Base-by-base conservation (phyloP, 2,797 vertebrate genomes). In the Rachycentron canadum region DNA sequence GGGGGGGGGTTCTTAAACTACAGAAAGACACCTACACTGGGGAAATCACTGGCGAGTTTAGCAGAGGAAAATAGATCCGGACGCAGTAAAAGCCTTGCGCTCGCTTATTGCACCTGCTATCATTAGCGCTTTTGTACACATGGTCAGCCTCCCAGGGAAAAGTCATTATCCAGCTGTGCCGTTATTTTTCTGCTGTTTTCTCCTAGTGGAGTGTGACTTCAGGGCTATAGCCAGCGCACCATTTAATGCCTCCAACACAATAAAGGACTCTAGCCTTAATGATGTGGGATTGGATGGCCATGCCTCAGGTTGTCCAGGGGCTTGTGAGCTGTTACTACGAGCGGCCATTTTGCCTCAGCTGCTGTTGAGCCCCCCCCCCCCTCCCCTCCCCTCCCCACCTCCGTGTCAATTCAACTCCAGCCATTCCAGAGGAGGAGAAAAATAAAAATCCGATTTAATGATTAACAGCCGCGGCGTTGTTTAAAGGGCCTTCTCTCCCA, bases 121-220 rank as follows among this genome's bases (percentile, higher is more conserved):
- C 92, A 94, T 94, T 93, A 94, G 91, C 81, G 89, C 89, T 88
- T 93, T 86, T 86, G 91, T 91, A 92, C 93, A 94, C 93, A 93
- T 91, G 92, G 93, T 91, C 91, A 89, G 92, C 88, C 93, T 92
- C 91, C 90, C 89, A 91, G 93, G 92, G 93, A 93, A 90, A 91
- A 92, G 90, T 91, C 92, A 93, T 94, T 94, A 94, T 93, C 92
- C 92, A 93, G 92, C 91, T 93, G 91, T 88, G 92, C 91, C 87
- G 84, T 92, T 93, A 91, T 91, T 91, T 88, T 87, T 85, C 89
- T 89, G 82, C 90, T 89, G 87, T 90, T 90, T 86, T 81, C 93
- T 91, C 89, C 91, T 87, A 84, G 84, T 90, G 90, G 84, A 90
- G 88, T 88, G 91, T 91, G 91, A 93, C 91, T 93, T 87, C 85